Conservation (phyloP, 2,113 vertebrate species). For the Dicentrarchus labrax region DNA sequence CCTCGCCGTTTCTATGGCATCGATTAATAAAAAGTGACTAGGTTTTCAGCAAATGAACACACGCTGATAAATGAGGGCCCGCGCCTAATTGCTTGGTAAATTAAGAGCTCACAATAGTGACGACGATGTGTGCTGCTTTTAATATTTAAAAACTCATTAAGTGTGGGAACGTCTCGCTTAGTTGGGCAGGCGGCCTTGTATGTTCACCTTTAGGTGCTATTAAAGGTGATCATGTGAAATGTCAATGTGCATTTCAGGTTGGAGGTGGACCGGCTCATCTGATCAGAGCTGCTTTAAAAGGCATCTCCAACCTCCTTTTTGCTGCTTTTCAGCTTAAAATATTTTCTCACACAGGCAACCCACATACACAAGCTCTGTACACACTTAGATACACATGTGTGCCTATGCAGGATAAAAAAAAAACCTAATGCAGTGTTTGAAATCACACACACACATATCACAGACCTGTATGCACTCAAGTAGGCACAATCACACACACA, state of each 20-base stretch:
- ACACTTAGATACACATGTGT: background rate
- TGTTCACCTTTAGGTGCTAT: constrained; percentile 73
- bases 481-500: background rate
- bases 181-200: constrained; percentile 83
- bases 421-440: constrained; percentile 2
- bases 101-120: constrained; percentile 97
- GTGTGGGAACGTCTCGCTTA: constrained; percentile 88
- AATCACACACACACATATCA: constrained; percentile 1
- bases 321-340: constrained; percentile 3
- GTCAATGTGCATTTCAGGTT: constrained; percentile 42
- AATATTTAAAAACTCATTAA: constrained; percentile 99
- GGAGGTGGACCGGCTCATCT: constrained; percentile 45
- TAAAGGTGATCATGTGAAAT: constrained; percentile 65
- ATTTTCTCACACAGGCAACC: background rate
- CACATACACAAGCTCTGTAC: background rate
- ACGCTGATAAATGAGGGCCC: constrained; percentile 97
- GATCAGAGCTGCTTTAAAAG: constrained; percentile 44
- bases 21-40: constrained; percentile 99
- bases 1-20: constrained; percentile 91
- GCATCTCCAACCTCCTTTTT: constrained; percentile 1
- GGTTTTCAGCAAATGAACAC: constrained; percentile 92
- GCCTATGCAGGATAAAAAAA: background rate
- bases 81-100: constrained; percentile 99
- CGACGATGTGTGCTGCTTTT: constrained; percentile 93
- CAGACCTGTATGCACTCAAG: background rate